Evolutionary conservation across 2,797 vertebrate species (phyloP), one percentile per base, ranked within the genome.

Genomic region (Microctenopoma lineatum): DNA sequence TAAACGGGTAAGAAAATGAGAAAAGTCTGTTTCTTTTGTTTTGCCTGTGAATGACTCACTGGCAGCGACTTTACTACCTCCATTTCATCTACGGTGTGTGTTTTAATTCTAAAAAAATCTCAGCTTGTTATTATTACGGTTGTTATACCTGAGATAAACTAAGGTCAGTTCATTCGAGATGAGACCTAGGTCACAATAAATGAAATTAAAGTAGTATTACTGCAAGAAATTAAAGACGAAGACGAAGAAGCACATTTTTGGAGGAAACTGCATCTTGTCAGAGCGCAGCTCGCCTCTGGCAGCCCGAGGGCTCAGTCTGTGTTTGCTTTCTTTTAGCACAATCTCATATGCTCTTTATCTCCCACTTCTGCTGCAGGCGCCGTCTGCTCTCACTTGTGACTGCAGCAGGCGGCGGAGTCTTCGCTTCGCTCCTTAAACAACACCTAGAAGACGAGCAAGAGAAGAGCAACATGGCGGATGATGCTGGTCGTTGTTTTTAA

Each of bases 321-420:
- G 76, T 85, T 86, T 83, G 77, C 51, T 73, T 74, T 81, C 63
- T 73, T 78, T 80, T 36, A 70, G 68, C 73, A 50, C 54, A 21
- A 59, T 81, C 76, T 85, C 66, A 41, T 70, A 59, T 66, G 70
- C 64, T 84, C 80, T 78, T 73, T 70, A 78, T 70, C 45, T 38
- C 66, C 75, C 54, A 51, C 18, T 45, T 58, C 48, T 65, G 76
- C 74, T 81, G 51, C 46, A 51, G 79, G 75, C 68, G 1, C 29
- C 46, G 66, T 80, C 71, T 80, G 59, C 51, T 59, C 59, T 71
- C 3, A 1, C 66, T 42, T 44, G 63, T 54, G 57, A 59, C 47
- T 54, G 59, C 76, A 71, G 69, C 56, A 70, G 59, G 68, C 44
- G 46, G 39, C 26, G 39, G 47, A 27, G 39, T 65, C 50, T 75